phyloP scores from a whole-genome alignment of 2,797 vertebrate species.

The Stomatorhinus walkeri region DNA sequence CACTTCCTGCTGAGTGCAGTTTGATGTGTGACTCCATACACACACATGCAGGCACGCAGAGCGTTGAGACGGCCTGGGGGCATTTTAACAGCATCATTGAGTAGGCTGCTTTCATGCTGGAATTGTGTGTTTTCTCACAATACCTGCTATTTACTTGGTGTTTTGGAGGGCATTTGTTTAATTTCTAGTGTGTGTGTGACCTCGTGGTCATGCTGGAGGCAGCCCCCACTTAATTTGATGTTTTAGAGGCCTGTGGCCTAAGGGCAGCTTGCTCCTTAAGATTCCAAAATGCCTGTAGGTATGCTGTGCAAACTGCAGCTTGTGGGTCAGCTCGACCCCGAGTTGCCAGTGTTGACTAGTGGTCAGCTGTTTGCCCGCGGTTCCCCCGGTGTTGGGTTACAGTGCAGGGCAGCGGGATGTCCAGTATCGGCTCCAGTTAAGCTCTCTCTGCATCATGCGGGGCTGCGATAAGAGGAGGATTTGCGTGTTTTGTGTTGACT shows the following conservation, averaged over 20 bases:
- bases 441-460: background rate
- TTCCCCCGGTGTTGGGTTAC: background rate
- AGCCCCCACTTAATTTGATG: constrained; percentile 11
- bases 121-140: constrained; percentile 46
- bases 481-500: background rate
- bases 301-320: background rate
- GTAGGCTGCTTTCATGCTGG: constrained; percentile 41
- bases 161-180: constrained; percentile 29
- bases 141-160: constrained; percentile 42
- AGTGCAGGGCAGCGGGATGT: background rate
- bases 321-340: background rate
- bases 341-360: background rate
- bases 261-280: background rate
- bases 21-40: constrained; percentile 43
- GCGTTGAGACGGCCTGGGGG: constrained; percentile 42
- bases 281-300: background rate
- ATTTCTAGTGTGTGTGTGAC: background rate
- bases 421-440: background rate
- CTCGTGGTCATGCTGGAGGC: background rate
- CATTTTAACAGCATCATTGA: constrained; percentile 44
- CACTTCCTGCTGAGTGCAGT: constrained; percentile 29
- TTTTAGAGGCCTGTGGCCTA: constrained; percentile 16
- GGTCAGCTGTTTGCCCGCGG: background rate
- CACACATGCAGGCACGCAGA: background rate
- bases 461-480: background rate